Evolutionary conservation across 2,888 invertebrate species (phyloP).

Genomic region (Aspidapion aeneum): DNA sequence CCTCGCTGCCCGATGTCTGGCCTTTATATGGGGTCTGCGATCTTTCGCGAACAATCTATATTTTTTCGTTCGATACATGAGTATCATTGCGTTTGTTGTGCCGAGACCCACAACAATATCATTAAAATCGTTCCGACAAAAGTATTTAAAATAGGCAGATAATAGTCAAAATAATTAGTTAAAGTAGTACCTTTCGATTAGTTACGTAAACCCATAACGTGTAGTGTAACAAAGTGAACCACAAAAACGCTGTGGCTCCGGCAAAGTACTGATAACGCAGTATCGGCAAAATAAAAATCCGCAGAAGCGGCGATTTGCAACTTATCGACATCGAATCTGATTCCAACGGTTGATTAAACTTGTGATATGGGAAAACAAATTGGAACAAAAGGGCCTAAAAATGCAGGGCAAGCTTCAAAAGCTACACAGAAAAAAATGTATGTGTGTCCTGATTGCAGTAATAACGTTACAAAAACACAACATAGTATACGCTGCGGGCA

Average conservation of each 20-base stretch:
- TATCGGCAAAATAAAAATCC: neutral
- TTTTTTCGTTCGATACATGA: no score
- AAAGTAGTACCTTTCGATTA: neutral
- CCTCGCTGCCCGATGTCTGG: no score
- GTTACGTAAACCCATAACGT: neutral
- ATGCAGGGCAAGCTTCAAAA: neutral
- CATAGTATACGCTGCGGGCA: neutral
- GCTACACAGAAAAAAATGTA: neutral
- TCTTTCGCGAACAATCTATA: no score
- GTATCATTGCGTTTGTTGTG: no score
- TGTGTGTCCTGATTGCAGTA: neutral
- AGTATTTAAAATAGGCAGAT: neutral
- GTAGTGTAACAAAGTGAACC: neutral
- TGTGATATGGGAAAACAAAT: neutral
- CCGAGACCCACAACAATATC: neutral
- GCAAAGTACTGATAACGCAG: neutral
- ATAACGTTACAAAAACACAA: neutral
- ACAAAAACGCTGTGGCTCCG: neutral
- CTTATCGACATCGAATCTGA: neutral
- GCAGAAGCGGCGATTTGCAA: neutral
- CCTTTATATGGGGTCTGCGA: no score
- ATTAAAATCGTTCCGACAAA: neutral
- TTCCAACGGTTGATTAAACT: neutral
- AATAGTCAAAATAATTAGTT: neutral
- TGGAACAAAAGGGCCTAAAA: neutral